Conservation (phyloP, 2,113 vertebrate genomes). For the Calonectris borealis region DNA sequence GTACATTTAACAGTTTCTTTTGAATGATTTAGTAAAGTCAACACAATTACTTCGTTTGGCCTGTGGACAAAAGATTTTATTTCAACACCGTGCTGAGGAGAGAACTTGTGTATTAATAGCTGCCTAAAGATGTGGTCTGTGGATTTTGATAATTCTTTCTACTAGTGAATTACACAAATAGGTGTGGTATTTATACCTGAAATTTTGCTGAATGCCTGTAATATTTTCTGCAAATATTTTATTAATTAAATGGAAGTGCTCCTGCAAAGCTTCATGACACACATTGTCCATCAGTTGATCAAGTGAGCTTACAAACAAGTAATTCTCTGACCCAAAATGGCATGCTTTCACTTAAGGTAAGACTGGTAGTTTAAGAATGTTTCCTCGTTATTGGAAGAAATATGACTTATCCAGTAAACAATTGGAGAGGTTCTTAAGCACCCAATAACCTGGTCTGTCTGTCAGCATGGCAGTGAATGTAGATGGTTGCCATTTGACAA, state of each 20-base stretch:
- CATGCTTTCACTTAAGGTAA: not conserved
- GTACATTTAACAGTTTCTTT: not conserved
- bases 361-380: not conserved
- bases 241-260: not conserved
- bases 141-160: not conserved
- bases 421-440: not conserved
- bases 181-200: constrained; percentile 46
- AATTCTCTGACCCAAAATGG: not conserved
- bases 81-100: not conserved
- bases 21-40: not conserved
- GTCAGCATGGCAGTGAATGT: constrained; percentile 66
- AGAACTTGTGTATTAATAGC: not conserved
- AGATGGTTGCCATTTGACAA: constrained; percentile 65
- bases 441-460: constrained; percentile 40
- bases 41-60: not conserved
- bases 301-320: not conserved
- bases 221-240: constrained; percentile 1
- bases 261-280: constrained; percentile 2
- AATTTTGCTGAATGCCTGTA: constrained; percentile 29
- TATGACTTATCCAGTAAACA: not conserved
- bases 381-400: constrained; percentile 32
- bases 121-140: not conserved
- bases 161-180: not conserved
- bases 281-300: not conserved
- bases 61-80: not conserved